phyloP scores from a whole-genome alignment of 1,140 invertebrate genomes.

The Drosophila fuyamai region DNA sequence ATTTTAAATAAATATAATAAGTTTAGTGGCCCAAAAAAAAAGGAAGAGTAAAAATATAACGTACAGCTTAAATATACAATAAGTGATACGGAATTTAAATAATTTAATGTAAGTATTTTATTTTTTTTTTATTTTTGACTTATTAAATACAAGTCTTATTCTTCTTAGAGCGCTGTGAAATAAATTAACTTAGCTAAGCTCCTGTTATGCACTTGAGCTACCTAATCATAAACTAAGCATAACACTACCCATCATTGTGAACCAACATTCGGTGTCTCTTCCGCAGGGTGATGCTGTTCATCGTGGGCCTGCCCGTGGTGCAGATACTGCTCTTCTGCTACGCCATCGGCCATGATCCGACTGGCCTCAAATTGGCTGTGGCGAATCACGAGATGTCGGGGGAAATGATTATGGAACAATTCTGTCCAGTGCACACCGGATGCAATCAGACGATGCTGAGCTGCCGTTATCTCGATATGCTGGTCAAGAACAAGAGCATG shows the following conservation, averaged over 20 bases:
- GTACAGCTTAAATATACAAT: no score
- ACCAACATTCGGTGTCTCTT: conserved; percentile 9
- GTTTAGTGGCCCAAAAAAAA: no score
- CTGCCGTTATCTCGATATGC: conserved; percentile 90
- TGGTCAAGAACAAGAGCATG: conserved; percentile 87
- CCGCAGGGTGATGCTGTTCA: conserved; percentile 93
- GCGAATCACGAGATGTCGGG: conserved; percentile 92
- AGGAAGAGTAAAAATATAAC: no score
- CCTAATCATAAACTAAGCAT: neutral
- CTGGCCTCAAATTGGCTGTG: conserved; percentile 92
- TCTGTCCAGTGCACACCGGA: conserved; percentile 85
- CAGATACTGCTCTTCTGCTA: conserved; percentile 98
- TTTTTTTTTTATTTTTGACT: no score
- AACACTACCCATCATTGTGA: neutral
- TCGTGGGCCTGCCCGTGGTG: conserved; percentile 95
- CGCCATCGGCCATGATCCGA: conserved; percentile 96
- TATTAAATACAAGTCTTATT: no score
- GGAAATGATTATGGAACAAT: conserved; percentile 86
- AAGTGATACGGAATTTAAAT: no score
- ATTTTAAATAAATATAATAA: no score
- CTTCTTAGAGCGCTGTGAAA: no score
- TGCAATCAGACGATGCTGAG: conserved; percentile 90
- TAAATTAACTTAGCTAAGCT: no score
- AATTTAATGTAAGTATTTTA: no score
- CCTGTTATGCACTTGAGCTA: neutral